Percentiles rank a stretch among this genome's conserved stretches.
These are phyloP conservation scores for Lethrus apterus DNA, from an alignment of 1,140 invertebrate species.

Conservation along the genomic window DNA sequence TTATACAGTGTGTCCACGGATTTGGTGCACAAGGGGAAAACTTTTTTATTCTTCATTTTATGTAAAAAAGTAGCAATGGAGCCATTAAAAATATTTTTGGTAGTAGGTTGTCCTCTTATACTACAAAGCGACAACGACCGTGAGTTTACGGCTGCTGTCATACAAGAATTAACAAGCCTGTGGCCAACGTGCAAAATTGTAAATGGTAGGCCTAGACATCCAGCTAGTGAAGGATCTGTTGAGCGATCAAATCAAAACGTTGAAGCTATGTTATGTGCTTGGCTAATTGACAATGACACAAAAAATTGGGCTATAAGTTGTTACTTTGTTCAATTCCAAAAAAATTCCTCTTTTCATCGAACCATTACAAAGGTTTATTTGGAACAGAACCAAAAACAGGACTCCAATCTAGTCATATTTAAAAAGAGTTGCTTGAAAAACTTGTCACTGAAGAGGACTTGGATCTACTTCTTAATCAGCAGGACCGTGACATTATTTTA, in stretches of 20 bases:
- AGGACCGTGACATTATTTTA: slow-evolving; percentile 8
- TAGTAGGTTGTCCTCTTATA: slow-evolving; percentile 30
- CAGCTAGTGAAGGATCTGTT: slow-evolving; percentile 17
- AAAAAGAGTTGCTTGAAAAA: slow-evolving; percentile 9
- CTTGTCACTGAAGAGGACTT: slow-evolving; percentile 11
- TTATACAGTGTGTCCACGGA: no score
- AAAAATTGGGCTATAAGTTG: slow-evolving; percentile 22
- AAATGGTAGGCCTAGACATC: slow-evolving; percentile 29
- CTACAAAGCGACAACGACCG: slow-evolving; percentile 36
- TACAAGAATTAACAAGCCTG: slow-evolving; percentile 30
- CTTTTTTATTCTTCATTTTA: no score
- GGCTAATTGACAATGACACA: slow-evolving; percentile 25
- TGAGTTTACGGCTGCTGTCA: slow-evolving; percentile 34
- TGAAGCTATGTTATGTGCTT: slow-evolving; percentile 21
- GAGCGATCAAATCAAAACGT: slow-evolving; percentile 29
- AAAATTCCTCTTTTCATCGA: slow-evolving; percentile 27
- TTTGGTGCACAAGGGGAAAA: no score
- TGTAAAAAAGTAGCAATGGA: slow-evolving; percentile 13
- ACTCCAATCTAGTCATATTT: slow-evolving; percentile 14
- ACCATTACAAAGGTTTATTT: slow-evolving; percentile 27
- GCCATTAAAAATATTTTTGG: slow-evolving; percentile 13
- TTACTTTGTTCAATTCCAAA: slow-evolving; percentile 18
- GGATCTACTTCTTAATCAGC: slow-evolving; percentile 11
- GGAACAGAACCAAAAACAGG: slow-evolving; percentile 22
- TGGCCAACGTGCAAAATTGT: slow-evolving; percentile 30